Conservation (phyloP, 2,797 vertebrate species). For the Hippoglossus hippoglossus region DNA sequence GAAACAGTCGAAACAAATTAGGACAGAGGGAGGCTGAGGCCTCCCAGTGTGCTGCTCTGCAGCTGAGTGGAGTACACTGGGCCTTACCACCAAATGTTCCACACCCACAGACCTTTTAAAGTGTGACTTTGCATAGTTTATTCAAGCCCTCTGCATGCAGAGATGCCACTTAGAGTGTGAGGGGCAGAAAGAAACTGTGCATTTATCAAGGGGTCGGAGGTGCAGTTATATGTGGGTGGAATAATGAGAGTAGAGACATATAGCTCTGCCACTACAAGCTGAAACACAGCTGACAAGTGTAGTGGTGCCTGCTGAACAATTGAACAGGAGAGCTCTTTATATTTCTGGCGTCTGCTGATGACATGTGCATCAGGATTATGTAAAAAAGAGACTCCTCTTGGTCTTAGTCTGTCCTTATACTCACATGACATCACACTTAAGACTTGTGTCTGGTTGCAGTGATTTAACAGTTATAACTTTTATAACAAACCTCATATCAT, state of each 20-base stretch:
- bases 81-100: slow-evolving; percentile 68
- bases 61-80: slow-evolving; percentile 58
- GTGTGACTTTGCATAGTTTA: slow-evolving; percentile 78
- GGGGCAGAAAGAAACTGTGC: slow-evolving; percentile 42
- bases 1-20: slow-evolving; percentile 80
- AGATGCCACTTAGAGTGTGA: slow-evolving; percentile 73
- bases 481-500: slow-evolving; percentile 1
- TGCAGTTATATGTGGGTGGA: slow-evolving; percentile 73
- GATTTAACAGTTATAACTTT: slow-evolving; percentile 33
- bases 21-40: slow-evolving; percentile 75
- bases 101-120: slow-evolving; percentile 81
- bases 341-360: slow-evolving; percentile 67
- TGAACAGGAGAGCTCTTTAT: slow-evolving; percentile 71
- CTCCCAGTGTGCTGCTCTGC: slow-evolving; percentile 64
- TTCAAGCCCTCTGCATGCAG: slow-evolving; percentile 71
- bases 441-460: neutral
- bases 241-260: slow-evolving; percentile 69
- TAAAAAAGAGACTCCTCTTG: slow-evolving; percentile 61
- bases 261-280: slow-evolving; percentile 59
- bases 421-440: slow-evolving; percentile 38
- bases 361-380: slow-evolving; percentile 70
- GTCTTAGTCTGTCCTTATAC: slow-evolving; percentile 29
- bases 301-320: slow-evolving; percentile 65
- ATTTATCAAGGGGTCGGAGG: slow-evolving; percentile 52
- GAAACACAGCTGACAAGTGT: slow-evolving; percentile 67